Base-by-base conservation (phyloP, 2,888 invertebrate species). In the Phytoseiulus persimilis region DNA sequence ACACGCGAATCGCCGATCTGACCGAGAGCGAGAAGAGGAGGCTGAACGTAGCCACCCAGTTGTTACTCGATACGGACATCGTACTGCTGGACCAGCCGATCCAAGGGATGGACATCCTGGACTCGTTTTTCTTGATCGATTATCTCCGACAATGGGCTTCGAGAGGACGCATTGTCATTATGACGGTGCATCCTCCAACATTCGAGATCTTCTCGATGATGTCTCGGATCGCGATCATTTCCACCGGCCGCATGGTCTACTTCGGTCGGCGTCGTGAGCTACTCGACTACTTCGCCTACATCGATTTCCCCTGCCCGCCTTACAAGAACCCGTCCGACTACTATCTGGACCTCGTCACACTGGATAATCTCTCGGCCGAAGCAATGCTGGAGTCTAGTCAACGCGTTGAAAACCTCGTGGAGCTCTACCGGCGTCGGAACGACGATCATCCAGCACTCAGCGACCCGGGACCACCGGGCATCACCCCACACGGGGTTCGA, bases 321-420 rank as follows among this genome's bases (percentile, higher is more conserved):
- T 98, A 96, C 93, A 98, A 98, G 93, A 98, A 98, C 92, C 98
- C 98, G 89, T 97, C 97, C 0, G 98, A 98, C 94, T 98, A 98
- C 93, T 98, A 98, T 93, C 94, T 98, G 93, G 98, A 98, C 93
- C 94, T 98, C 91, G 97, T 98, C 32, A 98, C 98, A 0, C 93
- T 98, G 91, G 98, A 98, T 92, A 97, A 97, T 92, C 93, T 98
- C 90, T 97, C 97, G 3, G 96, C 96, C 2, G 98, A 98, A 92
- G 98, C 98, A 33, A 96, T 98, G 95, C 93, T 97, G 90, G 98
- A 98, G 93, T 98, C 98, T 0, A 96, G 97, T 14, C 97, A 97
- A 90, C 95, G 98, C 91, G 97, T 98, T 91, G 96, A 97, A 92
- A 96, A 96, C 90, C 93, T 98, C 83, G 96, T 96, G 1, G 96